These are phyloP conservation scores for Oreonectes daqikongensis DNA, from an alignment of 2,797 vertebrate species.

Conservation along the genomic window DNA sequence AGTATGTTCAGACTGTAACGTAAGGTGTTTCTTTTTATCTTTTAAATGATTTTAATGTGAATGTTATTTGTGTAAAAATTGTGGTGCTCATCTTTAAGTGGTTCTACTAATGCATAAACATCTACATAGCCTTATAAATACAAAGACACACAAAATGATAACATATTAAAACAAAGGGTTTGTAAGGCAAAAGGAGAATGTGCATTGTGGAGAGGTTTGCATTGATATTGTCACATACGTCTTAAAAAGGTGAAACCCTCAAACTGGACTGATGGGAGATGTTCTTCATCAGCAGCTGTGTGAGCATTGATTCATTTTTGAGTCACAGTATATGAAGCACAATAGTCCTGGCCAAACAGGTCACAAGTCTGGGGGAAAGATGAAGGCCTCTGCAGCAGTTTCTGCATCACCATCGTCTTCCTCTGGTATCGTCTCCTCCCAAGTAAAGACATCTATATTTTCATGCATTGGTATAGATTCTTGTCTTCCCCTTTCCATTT, in stretches of 20 bases:
- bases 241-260: not conserved
- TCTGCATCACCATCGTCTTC: constrained; percentile 76
- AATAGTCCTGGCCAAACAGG: not conserved
- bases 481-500: constrained; percentile 57
- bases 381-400: constrained; percentile 77
- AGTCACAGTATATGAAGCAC: constrained; percentile 24
- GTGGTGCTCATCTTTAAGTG: not conserved
- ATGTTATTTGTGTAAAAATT: not conserved
- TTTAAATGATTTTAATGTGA: not conserved
- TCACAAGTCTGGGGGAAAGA: constrained; percentile 79
- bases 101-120: not conserved
- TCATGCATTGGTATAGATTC: constrained; percentile 62
- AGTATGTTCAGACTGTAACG: not conserved
- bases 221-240: constrained; percentile 1
- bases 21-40: not conserved
- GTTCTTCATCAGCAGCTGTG: not conserved
- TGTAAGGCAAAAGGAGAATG: constrained; percentile 30
- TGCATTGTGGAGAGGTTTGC: constrained; percentile 29
- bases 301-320: not conserved
- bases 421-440: constrained; percentile 79
- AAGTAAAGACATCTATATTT: constrained; percentile 73
- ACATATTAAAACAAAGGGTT: constrained; percentile 29
- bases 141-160: constrained; percentile 51
- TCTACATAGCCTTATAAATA: constrained; percentile 37
- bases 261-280: not conserved